Conservation (phyloP, 2,888 invertebrate species). For the Metacarcinus magister region DNA sequence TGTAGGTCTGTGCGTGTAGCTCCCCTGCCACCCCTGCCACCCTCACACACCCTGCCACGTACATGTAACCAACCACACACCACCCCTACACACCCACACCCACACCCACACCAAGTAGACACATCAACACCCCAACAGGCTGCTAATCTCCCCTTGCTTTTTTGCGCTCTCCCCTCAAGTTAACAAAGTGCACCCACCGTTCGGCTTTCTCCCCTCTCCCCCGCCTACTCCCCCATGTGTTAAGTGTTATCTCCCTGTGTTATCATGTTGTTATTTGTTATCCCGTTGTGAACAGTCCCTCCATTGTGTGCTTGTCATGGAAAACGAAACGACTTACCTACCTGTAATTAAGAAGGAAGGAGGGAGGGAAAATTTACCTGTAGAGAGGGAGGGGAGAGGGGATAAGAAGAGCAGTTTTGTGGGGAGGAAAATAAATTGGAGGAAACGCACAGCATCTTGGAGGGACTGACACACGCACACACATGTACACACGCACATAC, state of each 20-base stretch:
- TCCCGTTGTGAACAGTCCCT: not conserved
- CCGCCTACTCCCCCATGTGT: not conserved
- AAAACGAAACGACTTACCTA: not conserved
- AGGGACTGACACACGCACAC: not conserved
- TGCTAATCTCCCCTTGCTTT: not conserved
- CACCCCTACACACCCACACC: not conserved
- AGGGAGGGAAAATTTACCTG: not conserved
- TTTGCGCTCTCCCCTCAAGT: not conserved
- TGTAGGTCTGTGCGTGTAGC: not conserved
- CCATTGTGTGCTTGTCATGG: not conserved
- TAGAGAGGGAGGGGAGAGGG: not conserved
- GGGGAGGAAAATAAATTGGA: not conserved
- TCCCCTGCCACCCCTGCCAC: not conserved
- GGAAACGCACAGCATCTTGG: not conserved
- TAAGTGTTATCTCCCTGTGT: conserved; percentile 44
- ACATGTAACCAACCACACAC: not conserved
- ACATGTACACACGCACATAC: not conserved
- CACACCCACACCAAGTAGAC: not conserved
- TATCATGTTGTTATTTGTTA: not conserved
- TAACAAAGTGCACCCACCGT: not conserved
- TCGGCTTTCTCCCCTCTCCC: not conserved
- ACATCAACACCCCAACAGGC: not conserved
- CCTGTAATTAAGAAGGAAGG: conserved; percentile 20
- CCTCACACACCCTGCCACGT: not conserved
- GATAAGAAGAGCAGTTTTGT: not conserved